Conservation (phyloP, 2,888 invertebrate species). For the Acrobeloides nanus region DNA sequence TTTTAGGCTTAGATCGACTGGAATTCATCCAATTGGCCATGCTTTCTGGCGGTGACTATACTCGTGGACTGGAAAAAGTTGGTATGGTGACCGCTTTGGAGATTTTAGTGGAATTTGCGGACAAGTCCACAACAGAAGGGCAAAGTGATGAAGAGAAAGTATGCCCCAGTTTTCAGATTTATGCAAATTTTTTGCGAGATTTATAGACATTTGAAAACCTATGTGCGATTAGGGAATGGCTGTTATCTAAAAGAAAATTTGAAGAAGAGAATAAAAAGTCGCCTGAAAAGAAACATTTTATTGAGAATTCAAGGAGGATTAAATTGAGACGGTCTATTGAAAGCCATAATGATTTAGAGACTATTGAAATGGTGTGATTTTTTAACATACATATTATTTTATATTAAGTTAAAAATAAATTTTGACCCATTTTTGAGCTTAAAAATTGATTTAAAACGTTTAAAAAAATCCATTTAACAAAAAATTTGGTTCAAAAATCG, state of each 20-base stretch:
- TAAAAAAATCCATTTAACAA: no score
- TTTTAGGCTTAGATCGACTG: constrained; percentile 68
- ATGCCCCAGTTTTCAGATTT: no score
- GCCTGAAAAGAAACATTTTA: constrained; percentile 1
- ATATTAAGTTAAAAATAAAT: background rate
- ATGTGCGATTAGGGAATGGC: constrained; percentile 28
- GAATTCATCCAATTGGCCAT: constrained; percentile 81
- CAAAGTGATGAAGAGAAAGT: constrained; percentile 5
- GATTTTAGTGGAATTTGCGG: constrained; percentile 75
- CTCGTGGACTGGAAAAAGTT: constrained; percentile 78
- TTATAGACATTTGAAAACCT: no score
- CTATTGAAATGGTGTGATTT: no score
- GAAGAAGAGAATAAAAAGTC: background rate
- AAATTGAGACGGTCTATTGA: constrained; percentile 17
- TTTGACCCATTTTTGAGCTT: no score
- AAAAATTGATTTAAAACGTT: no score
- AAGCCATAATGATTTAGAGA: constrained; percentile 18
- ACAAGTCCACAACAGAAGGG: constrained; percentile 1
- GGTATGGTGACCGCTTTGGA: constrained; percentile 92
- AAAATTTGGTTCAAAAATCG: no score
- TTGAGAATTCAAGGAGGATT: constrained; percentile 11
- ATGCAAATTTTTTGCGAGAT: no score
- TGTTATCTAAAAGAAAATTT: constrained; percentile 15
- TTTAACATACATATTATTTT: no score
- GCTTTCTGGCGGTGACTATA: constrained; percentile 94